phyloP scores from a whole-genome alignment of 2,113 vertebrate species.

The Colossoma macropomum region DNA sequence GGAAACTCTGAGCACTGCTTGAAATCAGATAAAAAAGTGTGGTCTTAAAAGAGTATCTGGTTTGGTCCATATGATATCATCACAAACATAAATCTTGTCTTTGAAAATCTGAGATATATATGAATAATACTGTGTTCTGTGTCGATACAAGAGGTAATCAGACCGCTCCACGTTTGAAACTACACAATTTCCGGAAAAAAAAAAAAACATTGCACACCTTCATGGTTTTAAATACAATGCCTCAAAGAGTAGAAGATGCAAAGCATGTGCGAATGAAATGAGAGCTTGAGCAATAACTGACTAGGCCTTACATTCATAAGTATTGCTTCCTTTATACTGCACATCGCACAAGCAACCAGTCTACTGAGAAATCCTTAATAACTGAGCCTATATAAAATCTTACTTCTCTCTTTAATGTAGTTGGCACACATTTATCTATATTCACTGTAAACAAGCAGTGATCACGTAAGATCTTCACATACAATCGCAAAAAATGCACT shows the following conservation, averaged over 20 bases:
- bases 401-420: neutral
- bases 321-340: constrained; percentile 46
- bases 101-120: neutral
- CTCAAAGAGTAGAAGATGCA: constrained; percentile 10
- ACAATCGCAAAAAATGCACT: neutral
- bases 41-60: neutral
- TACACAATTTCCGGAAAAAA: constrained; percentile 2
- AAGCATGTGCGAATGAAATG: constrained; percentile 36
- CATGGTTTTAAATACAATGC: constrained; percentile 4
- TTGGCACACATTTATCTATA: neutral
- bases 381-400: neutral
- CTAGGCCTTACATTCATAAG: constrained; percentile 30
- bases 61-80: constrained; percentile 34
- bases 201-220: constrained; percentile 1
- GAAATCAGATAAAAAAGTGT: constrained; percentile 8
- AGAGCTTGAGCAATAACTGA: neutral
- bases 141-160: constrained; percentile 6
- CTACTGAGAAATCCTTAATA: constrained; percentile 12
- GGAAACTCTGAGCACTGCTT: constrained; percentile 31
- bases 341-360: neutral
- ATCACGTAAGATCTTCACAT: neutral
- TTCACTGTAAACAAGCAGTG: neutral
- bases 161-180: constrained; percentile 4
- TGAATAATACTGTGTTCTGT: constrained; percentile 6
- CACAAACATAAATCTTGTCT: constrained; percentile 16